Conservation (phyloP, 1,140 invertebrate species). For the Calosoma granatense region DNA sequence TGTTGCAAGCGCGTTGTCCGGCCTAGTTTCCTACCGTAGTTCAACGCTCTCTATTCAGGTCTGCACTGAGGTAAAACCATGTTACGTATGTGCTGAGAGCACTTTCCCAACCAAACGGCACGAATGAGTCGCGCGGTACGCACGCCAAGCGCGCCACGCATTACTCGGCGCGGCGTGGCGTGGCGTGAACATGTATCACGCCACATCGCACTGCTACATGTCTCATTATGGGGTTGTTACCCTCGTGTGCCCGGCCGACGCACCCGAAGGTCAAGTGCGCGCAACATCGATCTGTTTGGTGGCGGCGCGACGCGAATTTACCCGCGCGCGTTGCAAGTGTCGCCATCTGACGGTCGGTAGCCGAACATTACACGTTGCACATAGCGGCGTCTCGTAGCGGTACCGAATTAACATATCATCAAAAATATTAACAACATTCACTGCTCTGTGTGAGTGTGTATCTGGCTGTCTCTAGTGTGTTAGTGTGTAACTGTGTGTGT, state of each 20-base stretch:
- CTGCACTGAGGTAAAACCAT: slow-evolving; percentile 1
- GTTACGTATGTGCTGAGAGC: not conserved
- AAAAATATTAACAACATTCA: not conserved
- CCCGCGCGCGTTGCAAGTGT: not conserved
- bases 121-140: not conserved
- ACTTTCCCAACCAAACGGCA: not conserved
- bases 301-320: not conserved
- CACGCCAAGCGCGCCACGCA: not conserved
- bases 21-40: slow-evolving; percentile 2
- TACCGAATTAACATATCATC: too few species aligned
- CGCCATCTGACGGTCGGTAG: not conserved
- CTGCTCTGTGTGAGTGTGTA: too few species aligned
- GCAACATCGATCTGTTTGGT: slow-evolving; percentile 24
- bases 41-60: slow-evolving; percentile 1
- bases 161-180: too few species aligned
- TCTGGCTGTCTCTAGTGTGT: too few species aligned
- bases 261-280: slow-evolving; percentile 29
- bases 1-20: not conserved
- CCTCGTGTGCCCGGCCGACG: slow-evolving; percentile 19
- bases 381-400: not conserved
- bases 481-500: too few species aligned
- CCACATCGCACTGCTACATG: too few species aligned
- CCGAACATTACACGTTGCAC: not conserved
- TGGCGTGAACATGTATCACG: too few species aligned
- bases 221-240: slow-evolving; percentile 19